Conservation (phyloP, 2,113 vertebrate genomes). For the Clarias batrachus region DNA sequence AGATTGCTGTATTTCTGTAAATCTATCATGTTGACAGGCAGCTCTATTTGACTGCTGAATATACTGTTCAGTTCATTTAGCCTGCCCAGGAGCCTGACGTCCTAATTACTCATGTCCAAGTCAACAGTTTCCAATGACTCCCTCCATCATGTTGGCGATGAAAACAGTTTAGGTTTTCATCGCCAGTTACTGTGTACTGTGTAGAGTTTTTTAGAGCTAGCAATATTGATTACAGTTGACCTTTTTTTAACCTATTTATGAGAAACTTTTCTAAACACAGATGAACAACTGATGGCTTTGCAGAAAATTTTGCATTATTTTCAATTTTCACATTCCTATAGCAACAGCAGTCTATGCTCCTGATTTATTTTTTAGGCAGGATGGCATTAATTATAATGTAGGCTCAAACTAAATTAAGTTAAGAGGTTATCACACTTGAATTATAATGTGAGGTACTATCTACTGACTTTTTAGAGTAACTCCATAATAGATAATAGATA, state of each 20-base stretch:
- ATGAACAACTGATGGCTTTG: not conserved
- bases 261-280: not conserved
- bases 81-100: conserved; percentile 22
- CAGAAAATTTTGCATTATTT: not conserved
- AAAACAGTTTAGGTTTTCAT: conserved; percentile 47
- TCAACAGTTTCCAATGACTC: conserved; percentile 33
- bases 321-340: too few relatives aligned
- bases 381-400: not conserved
- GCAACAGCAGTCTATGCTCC: not conserved
- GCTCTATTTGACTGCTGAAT: conserved; percentile 39
- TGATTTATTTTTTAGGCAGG: not conserved
- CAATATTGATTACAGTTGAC: not conserved
- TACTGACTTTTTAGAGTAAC: not conserved
- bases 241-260: not conserved
- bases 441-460: not conserved
- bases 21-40: conserved; percentile 46
- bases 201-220: not conserved
- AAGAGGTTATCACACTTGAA: not conserved
- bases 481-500: not conserved
- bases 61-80: conserved; percentile 44
- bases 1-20: conserved; percentile 22
- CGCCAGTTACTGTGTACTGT: conserved; percentile 21
- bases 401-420: not conserved
- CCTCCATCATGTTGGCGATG: conserved; percentile 7
- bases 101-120: conserved; percentile 40